Evolutionary conservation across 2,113 vertebrate species (phyloP).

Genomic region (Entelurus aequoreus): DNA sequence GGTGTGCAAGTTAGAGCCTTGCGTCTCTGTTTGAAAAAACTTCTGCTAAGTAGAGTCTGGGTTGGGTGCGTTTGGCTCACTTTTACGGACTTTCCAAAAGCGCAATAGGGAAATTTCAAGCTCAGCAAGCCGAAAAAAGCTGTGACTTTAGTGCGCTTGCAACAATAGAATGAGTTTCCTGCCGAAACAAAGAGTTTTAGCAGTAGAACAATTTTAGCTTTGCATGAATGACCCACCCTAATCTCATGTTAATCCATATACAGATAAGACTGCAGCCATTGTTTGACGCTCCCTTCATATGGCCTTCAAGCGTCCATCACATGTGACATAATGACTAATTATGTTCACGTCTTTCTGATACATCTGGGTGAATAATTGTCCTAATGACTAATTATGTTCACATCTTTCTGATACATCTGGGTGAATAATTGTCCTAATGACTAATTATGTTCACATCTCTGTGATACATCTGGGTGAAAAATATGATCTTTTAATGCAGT

Average conservation of each 20-base stretch:
- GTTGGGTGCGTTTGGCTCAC: background rate
- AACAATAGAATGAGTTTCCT: conserved; percentile 22
- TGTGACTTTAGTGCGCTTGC: background rate
- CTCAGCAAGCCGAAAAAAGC: conserved; percentile 26
- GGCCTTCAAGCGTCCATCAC: background rate
- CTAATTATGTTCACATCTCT: too few relatives aligned
- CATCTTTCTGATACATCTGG: too few relatives aligned
- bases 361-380: too few relatives aligned
- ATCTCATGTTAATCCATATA: conserved; percentile 23
- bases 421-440: too few relatives aligned
- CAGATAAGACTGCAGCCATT: conserved; percentile 24
- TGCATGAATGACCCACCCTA: conserved; percentile 2
- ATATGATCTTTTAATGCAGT: too few relatives aligned
- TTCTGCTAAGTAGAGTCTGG: background rate
- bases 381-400: too few relatives aligned
- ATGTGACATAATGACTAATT: background rate
- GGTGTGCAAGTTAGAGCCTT: background rate
- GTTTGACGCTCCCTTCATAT: conserved; percentile 4
- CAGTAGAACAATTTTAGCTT: conserved; percentile 12
- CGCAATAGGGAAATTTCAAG: conserved; percentile 9
- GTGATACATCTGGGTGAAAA: too few relatives aligned
- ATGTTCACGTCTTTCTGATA: too few relatives aligned
- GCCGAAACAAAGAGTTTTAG: conserved; percentile 19
- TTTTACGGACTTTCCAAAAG: conserved; percentile 17
- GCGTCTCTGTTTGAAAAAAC: background rate